Base-by-base conservation (phyloP, 2,797 vertebrate genomes). In the Presbytis comata region DNA sequence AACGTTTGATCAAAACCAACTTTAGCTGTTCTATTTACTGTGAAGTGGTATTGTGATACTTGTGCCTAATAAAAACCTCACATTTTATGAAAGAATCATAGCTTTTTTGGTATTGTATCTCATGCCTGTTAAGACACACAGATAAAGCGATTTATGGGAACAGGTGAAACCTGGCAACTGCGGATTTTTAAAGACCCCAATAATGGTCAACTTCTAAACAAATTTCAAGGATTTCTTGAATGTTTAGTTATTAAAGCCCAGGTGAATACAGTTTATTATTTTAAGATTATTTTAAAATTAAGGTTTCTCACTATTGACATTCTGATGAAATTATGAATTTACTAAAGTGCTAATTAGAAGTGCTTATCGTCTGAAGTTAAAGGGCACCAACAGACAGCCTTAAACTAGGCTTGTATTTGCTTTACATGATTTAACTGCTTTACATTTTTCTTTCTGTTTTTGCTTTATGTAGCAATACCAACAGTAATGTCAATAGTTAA, bases 1-100 rank as follows among this genome's bases (percentile, higher is more conserved):
- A 75, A 75, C 94, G 89, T 95, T 85, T 70, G 84, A 67, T 81
- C 39, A 64, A 94, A 97, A 93, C 13, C 11, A 97, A 87, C 70
- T 12, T 30, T 61, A 86, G 8, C 17, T 79, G 5, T 78, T 86
- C 12, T 70, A 22, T 88, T 57, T 95, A 41, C 36, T 57, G 50
- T 89, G 13, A 61, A 79, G 59, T 79, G 89, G 10, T 6, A 2
- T 24, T 44, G 59, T 33, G 39, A 67, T 33, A 61, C 33, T n/a
- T 12, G 17, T n/a, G 36, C 22, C 6, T 10, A 93, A 44, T 41
- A 30, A 70, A 61, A 75, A 85, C 55, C 83, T 12, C 21, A 90
- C 53, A 39, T 36, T 91, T 96, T 88, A 75, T 92, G 80, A 96
- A 91, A 93, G 33, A 84, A 95, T 88, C 89, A 50, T 57, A 84